phyloP scores from a whole-genome alignment of 2,888 invertebrate genomes.

The Tubiluchus corallicola region DNA sequence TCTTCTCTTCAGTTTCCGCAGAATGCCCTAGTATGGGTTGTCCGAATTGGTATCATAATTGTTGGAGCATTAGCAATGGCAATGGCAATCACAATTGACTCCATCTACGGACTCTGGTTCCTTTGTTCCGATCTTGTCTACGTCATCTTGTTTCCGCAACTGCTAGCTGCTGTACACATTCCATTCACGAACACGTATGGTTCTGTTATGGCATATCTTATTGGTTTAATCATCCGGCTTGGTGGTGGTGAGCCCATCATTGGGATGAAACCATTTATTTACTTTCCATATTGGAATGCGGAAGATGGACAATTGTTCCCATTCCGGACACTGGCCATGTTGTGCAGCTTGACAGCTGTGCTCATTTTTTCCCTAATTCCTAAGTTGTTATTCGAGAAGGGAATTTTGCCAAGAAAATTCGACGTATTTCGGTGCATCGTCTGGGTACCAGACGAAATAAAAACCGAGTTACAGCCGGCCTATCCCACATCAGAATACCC shows the following conservation, averaged over 20 bases:
- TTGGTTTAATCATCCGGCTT: constrained; percentile 54
- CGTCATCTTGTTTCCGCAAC: constrained; percentile 93
- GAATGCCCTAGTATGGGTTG: constrained; percentile 72
- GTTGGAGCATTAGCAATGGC: constrained; percentile 78
- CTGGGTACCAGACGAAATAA: no score
- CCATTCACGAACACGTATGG: constrained; percentile 85
- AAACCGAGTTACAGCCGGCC: no score
- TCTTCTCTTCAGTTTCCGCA: constrained; percentile 85
- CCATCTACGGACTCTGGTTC: constrained; percentile 95
- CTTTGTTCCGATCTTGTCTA: constrained; percentile 98
- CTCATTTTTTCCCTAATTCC: constrained; percentile 56
- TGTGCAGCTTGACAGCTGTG: constrained; percentile 58
- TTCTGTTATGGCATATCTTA: constrained; percentile 46
- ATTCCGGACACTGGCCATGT: constrained; percentile 87
- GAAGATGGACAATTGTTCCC: constrained; percentile 63
- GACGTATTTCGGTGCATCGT: constrained; percentile 44
- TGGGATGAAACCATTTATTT: constrained; percentile 58
- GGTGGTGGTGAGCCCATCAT: constrained; percentile 72
- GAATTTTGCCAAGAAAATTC: constrained; percentile 51
- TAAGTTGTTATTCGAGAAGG: constrained; percentile 67
- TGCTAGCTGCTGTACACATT: constrained; percentile 92
- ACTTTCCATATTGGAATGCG: constrained; percentile 53
- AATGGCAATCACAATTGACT: constrained; percentile 91
- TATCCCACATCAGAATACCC: no score
- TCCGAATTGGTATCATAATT: constrained; percentile 73